These are phyloP conservation scores for Melanophora roralis DNA, from an alignment of 2,888 invertebrate species.

Conservation along the genomic window DNA sequence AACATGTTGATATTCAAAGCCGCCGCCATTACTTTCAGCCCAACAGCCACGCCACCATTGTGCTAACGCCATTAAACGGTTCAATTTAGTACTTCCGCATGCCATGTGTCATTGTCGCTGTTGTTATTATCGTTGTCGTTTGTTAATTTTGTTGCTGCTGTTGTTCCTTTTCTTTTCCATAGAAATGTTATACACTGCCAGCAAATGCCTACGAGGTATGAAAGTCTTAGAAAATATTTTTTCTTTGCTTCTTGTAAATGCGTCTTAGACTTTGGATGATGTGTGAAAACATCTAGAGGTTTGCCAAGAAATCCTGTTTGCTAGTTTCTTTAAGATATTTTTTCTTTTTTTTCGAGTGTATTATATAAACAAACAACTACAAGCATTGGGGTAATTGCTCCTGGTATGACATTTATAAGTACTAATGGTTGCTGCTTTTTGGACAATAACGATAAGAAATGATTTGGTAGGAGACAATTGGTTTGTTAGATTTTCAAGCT, in stretches of 20 bases:
- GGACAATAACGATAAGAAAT: conserved; percentile 58
- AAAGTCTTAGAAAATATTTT: too few species aligned
- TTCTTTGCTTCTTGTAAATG: too few species aligned
- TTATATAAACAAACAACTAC: conserved; percentile 42
- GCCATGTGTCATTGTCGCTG: conserved; percentile 61
- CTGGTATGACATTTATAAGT: conserved; percentile 59
- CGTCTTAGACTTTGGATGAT: too few species aligned
- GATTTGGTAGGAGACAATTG: conserved; percentile 63
- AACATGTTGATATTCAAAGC: conserved; percentile 49
- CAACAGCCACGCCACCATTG: conserved; percentile 64
- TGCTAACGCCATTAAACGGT: conserved; percentile 67
- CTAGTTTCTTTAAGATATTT: too few species aligned
- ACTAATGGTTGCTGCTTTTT: conserved; percentile 60
- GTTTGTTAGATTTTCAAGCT: conserved; percentile 61
- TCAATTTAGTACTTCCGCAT: conserved; percentile 68
- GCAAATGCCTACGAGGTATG: background rate
- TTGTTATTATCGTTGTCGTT: too few species aligned
- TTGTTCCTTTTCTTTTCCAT: conserved; percentile 8
- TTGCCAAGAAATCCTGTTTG: too few species aligned
- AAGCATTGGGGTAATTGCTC: conserved; percentile 59
- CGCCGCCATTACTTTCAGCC: conserved; percentile 56
- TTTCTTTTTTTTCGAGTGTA: too few species aligned
- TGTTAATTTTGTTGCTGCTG: conserved; percentile 27
- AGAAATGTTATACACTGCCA: conserved; percentile 21
- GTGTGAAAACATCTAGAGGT: too few species aligned